Conservation (phyloP, 2,888 invertebrate genomes). For the Oscheius sp. region DNA sequence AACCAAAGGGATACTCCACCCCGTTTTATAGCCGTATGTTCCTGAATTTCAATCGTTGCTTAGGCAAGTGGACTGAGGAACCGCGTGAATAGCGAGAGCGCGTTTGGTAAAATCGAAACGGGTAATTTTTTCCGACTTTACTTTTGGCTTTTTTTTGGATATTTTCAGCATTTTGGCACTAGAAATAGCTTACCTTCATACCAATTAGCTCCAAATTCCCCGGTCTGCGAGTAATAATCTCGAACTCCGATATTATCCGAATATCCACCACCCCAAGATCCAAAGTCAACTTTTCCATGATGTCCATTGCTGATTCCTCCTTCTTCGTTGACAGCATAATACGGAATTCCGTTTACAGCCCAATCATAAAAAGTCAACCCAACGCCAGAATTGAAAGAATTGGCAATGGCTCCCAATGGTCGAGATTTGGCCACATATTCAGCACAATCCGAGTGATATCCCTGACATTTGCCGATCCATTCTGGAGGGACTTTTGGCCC, state of each 20-base stretch:
- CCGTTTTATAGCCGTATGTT: slow-evolving; percentile 63
- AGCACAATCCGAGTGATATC: slow-evolving; percentile 59
- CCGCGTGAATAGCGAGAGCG: too few species aligned
- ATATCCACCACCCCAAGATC: slow-evolving; percentile 66
- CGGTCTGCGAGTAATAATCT: slow-evolving; percentile 64
- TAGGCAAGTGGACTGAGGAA: not conserved
- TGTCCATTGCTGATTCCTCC: slow-evolving; percentile 64
- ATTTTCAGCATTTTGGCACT: not conserved
- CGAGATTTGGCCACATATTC: slow-evolving; percentile 47
- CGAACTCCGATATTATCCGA: slow-evolving; percentile 64
- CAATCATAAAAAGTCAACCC: slow-evolving; percentile 64
- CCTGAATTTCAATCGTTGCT: slow-evolving; percentile 39
- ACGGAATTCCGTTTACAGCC: slow-evolving; percentile 67
- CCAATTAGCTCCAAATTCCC: slow-evolving; percentile 66
- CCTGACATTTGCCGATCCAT: slow-evolving; percentile 60
- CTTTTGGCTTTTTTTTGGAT: too few species aligned
- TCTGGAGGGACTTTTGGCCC: slow-evolving; percentile 56
- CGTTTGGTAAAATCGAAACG: too few species aligned
- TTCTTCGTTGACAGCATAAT: slow-evolving; percentile 66
- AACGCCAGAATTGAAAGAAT: slow-evolving; percentile 64
- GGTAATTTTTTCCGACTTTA: too few species aligned
- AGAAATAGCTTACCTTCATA: slow-evolving; percentile 48
- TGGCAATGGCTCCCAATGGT: slow-evolving; percentile 65
- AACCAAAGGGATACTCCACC: slow-evolving; percentile 66
- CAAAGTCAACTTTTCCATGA: slow-evolving; percentile 68